Evolutionary conservation across 2,113 vertebrate genomes (phyloP).

Genomic region (Lycaon pictus): DNA sequence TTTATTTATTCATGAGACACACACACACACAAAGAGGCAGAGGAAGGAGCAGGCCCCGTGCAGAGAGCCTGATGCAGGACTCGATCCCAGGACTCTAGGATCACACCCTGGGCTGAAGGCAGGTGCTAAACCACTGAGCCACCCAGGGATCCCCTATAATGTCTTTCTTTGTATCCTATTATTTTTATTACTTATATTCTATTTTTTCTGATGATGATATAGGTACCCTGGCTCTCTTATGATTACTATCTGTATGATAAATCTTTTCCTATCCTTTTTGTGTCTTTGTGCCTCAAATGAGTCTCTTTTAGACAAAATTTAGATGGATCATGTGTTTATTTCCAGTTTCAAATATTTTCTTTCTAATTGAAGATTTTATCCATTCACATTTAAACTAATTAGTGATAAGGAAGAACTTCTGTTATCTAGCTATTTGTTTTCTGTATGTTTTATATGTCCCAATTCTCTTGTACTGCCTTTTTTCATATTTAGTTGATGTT

Average conservation of each 20-base stretch:
- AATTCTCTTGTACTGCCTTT: neutral
- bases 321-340: neutral
- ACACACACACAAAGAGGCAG: no score
- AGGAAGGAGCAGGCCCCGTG: no score
- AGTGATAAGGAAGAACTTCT: neutral
- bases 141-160: no score
- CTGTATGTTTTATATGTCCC: neutral
- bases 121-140: no score
- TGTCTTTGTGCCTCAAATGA: neutral
- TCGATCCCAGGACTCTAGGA: no score
- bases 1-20: no score
- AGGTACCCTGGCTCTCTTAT: neutral
- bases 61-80: no score
- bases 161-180: neutral
- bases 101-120: no score
- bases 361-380: neutral
- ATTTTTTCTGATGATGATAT: neutral
- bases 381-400: neutral
- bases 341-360: neutral
- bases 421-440: neutral
- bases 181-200: neutral
- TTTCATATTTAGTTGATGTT: neutral
- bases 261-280: neutral
- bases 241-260: neutral
- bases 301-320: neutral